Evolutionary conservation across 2,797 vertebrate species (phyloP), one percentile per base, ranked within the genome.

Genomic region (Sebastes dallii): DNA sequence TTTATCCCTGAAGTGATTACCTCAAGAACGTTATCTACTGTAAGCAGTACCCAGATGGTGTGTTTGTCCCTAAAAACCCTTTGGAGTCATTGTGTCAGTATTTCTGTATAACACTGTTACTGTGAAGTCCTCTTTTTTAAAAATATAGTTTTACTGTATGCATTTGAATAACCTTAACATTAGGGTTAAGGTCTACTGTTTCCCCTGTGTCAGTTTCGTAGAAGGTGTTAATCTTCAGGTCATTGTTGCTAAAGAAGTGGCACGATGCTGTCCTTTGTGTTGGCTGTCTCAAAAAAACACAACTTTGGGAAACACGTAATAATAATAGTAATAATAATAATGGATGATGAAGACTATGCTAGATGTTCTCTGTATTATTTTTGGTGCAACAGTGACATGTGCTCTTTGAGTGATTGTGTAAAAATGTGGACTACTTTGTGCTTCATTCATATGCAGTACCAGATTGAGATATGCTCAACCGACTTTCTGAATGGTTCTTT

Each of bases 391-490:
- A 42, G 91, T 92, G 70, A 89, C 78, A 66, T 80, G 80, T 92
- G 82, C 77, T 91, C 76, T 87, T 89, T 78, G 90, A 87, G 88
- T 94, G 91, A 89, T 85, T 92, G 83, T 92, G 86, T 87, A 64
- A 77, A 84, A 82, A 84, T 46, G 82, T 91, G 75, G 83, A 90
- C 84, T 86, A 85, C 82, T 83, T 83, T 65, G 87, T 90, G 80
- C 77, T 90, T 91, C 86, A 83, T 91, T 80, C 42, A 72, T 80
- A 83, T 89, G 88, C 89, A 87, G 87, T 87, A 82, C 70, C 69
- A 72, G 73, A 88, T 8, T 62, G 81, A 90, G 72, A 89, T 73
- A 77, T 79, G 81, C 83, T 91, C 83, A 82, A 90, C 83, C 61
- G 86, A 93, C 89, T 72, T 73, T 61, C 70, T 91, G 86, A 93